Conservation (phyloP, 2,113 vertebrate genomes). For the Peromyscus maniculatus region DNA sequence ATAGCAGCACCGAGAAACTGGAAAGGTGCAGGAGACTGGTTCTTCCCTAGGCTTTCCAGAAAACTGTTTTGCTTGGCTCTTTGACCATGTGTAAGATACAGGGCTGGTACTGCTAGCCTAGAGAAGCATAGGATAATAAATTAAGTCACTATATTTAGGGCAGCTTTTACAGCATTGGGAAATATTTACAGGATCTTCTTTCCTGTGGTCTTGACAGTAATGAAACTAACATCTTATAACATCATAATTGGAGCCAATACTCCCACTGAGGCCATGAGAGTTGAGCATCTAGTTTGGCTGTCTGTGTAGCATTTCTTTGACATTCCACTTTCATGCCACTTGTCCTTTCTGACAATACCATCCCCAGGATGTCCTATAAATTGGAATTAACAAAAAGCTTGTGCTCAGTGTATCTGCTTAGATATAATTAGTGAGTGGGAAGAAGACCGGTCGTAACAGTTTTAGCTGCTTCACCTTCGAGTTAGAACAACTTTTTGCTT, state of each 20-base stretch:
- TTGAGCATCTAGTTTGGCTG: not conserved
- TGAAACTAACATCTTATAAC: conserved; percentile 7
- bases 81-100: not conserved
- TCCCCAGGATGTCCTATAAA: conserved; percentile 31
- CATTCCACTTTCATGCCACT: not conserved
- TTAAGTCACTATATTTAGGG: not conserved
- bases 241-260: not conserved
- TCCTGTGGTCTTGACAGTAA: not conserved
- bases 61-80: not conserved
- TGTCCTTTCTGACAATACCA: conserved; percentile 37
- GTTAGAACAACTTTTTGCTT: conserved; percentile 56
- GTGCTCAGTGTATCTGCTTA: conserved; percentile 42
- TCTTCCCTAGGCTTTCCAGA: not conserved
- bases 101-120: not conserved
- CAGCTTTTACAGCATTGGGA: conserved; percentile 1
- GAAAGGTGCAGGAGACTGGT: not conserved
- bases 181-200: not conserved
- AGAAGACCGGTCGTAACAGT: conserved; percentile 49
- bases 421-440: conserved; percentile 58
- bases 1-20: not conserved
- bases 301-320: not conserved
- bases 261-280: not conserved
- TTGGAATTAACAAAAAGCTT: conserved; percentile 65
- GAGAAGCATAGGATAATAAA: not conserved
- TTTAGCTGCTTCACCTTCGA: conserved; percentile 68